A percentile compares a stretch with the other conserved stretches of the same genome.
Conservation (phyloP, 1,140 invertebrate species). For the Drosophila bifasciata region DNA sequence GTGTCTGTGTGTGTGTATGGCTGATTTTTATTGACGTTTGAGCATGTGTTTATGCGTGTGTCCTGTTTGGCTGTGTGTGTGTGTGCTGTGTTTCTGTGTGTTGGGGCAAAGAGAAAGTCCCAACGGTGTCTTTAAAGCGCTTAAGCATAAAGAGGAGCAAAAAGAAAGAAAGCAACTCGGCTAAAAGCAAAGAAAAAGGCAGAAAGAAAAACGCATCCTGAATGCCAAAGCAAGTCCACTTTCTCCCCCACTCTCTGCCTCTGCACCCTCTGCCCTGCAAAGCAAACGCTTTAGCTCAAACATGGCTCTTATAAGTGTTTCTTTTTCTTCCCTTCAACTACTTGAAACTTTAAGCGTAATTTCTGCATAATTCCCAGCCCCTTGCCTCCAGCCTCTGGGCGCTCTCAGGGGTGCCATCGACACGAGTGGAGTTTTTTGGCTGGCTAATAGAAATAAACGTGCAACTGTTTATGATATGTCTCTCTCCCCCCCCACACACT, state of each 20-base stretch:
- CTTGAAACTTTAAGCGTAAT: slow-evolving; percentile 68
- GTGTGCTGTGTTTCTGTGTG: background rate
- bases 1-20: slow-evolving; percentile 32
- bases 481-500: too few relatives aligned
- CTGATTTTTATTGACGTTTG: slow-evolving; percentile 81
- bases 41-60: slow-evolving; percentile 74
- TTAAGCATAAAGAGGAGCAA: slow-evolving; percentile 57
- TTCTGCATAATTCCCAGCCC: slow-evolving; percentile 67
- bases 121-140: slow-evolving; percentile 76
- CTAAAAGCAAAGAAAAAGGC: slow-evolving; percentile 36
- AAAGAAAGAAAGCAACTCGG: background rate
- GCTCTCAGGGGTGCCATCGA: slow-evolving; percentile 52
- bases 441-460: slow-evolving; percentile 67
- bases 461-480: slow-evolving; percentile 18
- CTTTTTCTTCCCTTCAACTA: slow-evolving; percentile 43
- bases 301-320: slow-evolving; percentile 42
- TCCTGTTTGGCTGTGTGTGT: slow-evolving; percentile 17
- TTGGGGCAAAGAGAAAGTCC: slow-evolving; percentile 32
- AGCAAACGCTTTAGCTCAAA: slow-evolving; percentile 38
- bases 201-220: slow-evolving; percentile 9
- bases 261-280: background rate
- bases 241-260: too few relatives aligned
- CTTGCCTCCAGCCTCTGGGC: background rate
- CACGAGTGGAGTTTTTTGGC: slow-evolving; percentile 3
- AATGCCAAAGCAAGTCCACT: slow-evolving; percentile 35